Percentiles rank a stretch among this genome's conserved stretches.
Evolutionary conservation across 1,140 invertebrate species (phyloP).

Genomic region (Agrypnia vestita): DNA sequence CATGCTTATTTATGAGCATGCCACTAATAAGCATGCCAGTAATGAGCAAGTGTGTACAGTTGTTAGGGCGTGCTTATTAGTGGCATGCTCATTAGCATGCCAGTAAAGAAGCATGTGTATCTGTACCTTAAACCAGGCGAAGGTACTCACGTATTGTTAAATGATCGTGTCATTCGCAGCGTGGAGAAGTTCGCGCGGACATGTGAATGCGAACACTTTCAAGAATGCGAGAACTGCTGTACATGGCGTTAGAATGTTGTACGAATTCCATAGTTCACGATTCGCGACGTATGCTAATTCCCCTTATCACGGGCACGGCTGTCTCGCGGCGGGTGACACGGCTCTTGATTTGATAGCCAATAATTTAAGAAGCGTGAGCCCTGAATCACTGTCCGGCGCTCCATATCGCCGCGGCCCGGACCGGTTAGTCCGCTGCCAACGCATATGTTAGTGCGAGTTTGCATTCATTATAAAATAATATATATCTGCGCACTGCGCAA

Average conservation of each 20-base stretch:
- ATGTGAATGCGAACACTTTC: constrained; percentile 1
- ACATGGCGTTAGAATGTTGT: constrained; percentile 28
- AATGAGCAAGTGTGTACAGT: too few relatives aligned
- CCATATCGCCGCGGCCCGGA: not conserved
- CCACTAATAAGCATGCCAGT: too few relatives aligned
- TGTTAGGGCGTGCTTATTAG: too few relatives aligned
- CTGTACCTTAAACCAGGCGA: not conserved
- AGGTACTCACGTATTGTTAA: constrained; percentile 4
- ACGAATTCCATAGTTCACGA: constrained; percentile 42
- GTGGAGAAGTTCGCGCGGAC: constrained; percentile 8
- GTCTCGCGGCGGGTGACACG: constrained; percentile 17
- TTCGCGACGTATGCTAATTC: constrained; percentile 42
- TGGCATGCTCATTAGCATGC: too few relatives aligned
- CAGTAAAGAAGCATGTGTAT: too few relatives aligned
- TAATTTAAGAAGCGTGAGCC: constrained; percentile 37
- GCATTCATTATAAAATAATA: constrained; percentile 12
- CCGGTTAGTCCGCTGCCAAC: constrained; percentile 18
- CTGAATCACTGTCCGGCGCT: constrained; percentile 27
- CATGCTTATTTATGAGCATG: too few relatives aligned
- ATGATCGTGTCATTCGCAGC: constrained; percentile 15
- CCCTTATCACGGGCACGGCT: constrained; percentile 2
- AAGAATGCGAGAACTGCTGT: constrained; percentile 19
- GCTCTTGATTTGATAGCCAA: constrained; percentile 36
- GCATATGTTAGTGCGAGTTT: constrained; percentile 27
- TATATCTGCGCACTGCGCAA: constrained; percentile 37